phyloP scores from a whole-genome alignment of 2,888 invertebrate species.

The Endomychus coccineus region DNA sequence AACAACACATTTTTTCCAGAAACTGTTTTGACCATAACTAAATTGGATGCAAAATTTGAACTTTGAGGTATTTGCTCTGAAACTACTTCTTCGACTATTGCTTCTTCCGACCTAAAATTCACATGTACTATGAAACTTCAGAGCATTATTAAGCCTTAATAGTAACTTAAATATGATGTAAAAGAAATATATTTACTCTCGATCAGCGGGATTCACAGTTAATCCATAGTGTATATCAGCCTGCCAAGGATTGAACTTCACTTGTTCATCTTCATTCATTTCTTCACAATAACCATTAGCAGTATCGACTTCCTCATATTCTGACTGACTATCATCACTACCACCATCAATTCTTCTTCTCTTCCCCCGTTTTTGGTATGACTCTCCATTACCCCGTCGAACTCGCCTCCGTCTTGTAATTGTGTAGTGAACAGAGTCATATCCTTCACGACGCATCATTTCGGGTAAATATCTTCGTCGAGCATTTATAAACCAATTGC shows the following conservation, averaged over 20 bases:
- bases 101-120: too few species aligned
- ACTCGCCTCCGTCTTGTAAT: constrained; percentile 39
- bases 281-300: constrained; percentile 31
- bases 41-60: constrained; percentile 34
- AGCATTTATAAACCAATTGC: constrained; percentile 44
- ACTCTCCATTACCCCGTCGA: constrained; percentile 24
- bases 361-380: constrained; percentile 32
- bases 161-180: background rate
- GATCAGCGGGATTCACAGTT: constrained; percentile 37
- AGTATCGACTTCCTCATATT: constrained; percentile 28
- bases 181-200: constrained; percentile 27
- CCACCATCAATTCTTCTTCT: constrained; percentile 33
- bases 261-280: constrained; percentile 23
- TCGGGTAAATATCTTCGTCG: constrained; percentile 39
- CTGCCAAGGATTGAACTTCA: constrained; percentile 42
- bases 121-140: too few species aligned
- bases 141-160: background rate
- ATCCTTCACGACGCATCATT: constrained; percentile 43
- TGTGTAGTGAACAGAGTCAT: constrained; percentile 41
- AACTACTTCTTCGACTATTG: constrained; percentile 25
- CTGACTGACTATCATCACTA: constrained; percentile 33
- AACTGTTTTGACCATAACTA: constrained; percentile 42
- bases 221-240: constrained; percentile 43
- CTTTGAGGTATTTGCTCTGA: constrained; percentile 21
- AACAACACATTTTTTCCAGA: constrained; percentile 41